A percentile compares a stretch with the other conserved stretches of the same genome.
Conservation (phyloP, 2,113 vertebrate genomes). For the Ceyx melanurus region DNA sequence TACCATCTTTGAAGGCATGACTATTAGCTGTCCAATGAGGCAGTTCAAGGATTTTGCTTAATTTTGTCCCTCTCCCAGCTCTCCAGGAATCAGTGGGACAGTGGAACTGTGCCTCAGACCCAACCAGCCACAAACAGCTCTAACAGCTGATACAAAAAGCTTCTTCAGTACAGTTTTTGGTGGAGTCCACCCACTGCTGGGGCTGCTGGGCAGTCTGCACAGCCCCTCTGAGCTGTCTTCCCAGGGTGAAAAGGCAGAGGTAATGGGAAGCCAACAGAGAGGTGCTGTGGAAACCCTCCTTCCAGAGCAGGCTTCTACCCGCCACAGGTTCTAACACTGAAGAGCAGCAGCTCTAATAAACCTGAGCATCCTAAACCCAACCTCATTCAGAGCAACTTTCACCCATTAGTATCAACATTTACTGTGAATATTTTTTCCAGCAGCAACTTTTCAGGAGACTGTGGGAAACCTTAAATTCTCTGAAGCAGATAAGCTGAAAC, state of each 20-base stretch:
- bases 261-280: not conserved
- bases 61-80: not conserved
- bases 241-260: not conserved
- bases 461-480: conserved; percentile 23
- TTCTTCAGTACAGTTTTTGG: not conserved
- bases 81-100: not conserved
- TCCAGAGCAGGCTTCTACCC: not conserved
- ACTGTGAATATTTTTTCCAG: not conserved
- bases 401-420: not conserved
- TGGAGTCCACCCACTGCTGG: not conserved
- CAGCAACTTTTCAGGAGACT: conserved; percentile 4
- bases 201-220: not conserved
- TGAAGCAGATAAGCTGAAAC: not conserved
- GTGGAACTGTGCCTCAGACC: not conserved
- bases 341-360: not conserved
- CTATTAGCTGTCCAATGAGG: not conserved
- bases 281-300: not conserved
- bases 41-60: not conserved
- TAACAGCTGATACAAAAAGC: not conserved
- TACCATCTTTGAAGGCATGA: not conserved
- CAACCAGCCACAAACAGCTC: not conserved
- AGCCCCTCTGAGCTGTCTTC: not conserved
- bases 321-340: not conserved
- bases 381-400: not conserved
- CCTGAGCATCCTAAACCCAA: not conserved